Base-by-base conservation (phyloP, 2,888 invertebrate genomes). In the Caenorhabditis sp. region DNA sequence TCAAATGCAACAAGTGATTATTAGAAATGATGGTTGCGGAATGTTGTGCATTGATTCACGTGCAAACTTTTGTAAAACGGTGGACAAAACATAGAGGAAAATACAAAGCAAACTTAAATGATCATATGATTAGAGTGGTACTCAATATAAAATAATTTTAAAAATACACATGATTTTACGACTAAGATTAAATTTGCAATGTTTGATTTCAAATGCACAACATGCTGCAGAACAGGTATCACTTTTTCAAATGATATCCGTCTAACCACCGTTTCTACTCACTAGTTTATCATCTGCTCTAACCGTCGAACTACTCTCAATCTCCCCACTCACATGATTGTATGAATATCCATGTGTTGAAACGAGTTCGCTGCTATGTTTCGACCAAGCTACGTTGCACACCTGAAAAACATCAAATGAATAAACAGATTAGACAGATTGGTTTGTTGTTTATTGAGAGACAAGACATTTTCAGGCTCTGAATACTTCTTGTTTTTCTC, bases 291-390 rank as follows among this genome's bases (percentile, higher is more conserved):
- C 56, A 52, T 52, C 7, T 12, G 23, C 3, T 23, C 21, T 52
- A 5, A 8, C 23, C 1, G 12, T 2, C 52, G 21, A 23, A 52
- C 52, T 52, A 52, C 23, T 27, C 14, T 27, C 56, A 26, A 14
- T 26, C 1, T 25, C 31, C 21, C 17, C 27, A 66, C 70, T 61
- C 60, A 81, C 81, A 90, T 97, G 97, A 89, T 97, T 97, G 90
- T 97, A 97, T 23, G 96, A 96, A 89, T 97, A 97, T 17, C 97
- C 97, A 89, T 97, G 97, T 0, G 97, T 97, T 84, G 95, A 95
- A 61, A 91, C 97, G 89, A 97, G 90, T 90, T 97, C 97, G 75
- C 95, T 95, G 71, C 95, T 95, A 90, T 97, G 97, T 87, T 97
- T 97, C 27, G 96, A 97, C 97, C 97, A 97, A 52, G 97, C 97